Evolutionary conservation across 2,888 invertebrate species (phyloP).

Genomic region (Lepidonotus clava): DNA sequence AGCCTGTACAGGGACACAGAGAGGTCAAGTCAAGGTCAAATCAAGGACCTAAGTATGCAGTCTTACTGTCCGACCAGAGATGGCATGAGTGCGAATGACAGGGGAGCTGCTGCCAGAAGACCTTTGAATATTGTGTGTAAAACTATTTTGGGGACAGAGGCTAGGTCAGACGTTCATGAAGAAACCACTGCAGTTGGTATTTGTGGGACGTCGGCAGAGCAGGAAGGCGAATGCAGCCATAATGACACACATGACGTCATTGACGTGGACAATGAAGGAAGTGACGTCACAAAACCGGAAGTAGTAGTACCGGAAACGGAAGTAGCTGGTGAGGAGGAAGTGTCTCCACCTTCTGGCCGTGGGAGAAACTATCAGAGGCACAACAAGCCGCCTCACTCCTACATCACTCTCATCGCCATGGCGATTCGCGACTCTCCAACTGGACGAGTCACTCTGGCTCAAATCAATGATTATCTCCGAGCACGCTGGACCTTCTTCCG

Average conservation of each 20-base stretch:
- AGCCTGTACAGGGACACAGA: not conserved
- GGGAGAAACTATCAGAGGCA: slow-evolving; percentile 60
- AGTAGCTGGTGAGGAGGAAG: not conserved
- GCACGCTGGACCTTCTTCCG: slow-evolving; percentile 63
- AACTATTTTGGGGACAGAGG: too few species aligned
- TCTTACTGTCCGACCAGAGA: too few species aligned
- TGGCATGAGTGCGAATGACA: too few species aligned
- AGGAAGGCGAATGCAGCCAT: too few species aligned
- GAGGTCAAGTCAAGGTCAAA: too few species aligned
- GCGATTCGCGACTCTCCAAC: slow-evolving; percentile 63
- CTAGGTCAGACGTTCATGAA: too few species aligned
- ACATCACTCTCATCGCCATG: slow-evolving; percentile 65
- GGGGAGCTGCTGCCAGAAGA: too few species aligned
- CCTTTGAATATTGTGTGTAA: too few species aligned
- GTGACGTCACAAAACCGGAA: not conserved
- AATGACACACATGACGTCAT: not conserved
- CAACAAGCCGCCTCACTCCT: slow-evolving; percentile 63
- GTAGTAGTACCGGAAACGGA: not conserved
- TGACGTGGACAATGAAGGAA: not conserved
- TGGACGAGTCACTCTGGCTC: slow-evolving; percentile 61
- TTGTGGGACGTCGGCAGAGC: too few species aligned
- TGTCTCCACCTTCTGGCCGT: not conserved
- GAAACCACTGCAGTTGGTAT: too few species aligned
- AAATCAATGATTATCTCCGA: slow-evolving; percentile 64
- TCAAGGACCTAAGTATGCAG: too few species aligned